Base-by-base conservation (phyloP, 2,113 vertebrate species). In the Lynx canadensis region DNA sequence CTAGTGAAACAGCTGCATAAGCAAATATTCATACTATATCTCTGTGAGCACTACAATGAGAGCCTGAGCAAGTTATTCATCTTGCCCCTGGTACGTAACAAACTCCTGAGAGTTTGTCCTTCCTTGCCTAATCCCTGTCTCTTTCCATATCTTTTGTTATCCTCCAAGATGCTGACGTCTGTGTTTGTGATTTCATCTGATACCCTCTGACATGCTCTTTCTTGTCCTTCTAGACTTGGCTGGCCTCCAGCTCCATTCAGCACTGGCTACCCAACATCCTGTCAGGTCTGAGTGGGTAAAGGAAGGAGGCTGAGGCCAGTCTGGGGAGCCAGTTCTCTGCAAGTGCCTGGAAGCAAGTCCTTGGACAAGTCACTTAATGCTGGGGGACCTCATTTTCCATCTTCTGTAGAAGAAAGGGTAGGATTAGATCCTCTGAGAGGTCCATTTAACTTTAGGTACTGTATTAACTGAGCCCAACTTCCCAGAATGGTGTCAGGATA, bases 31-130 rank as follows among this genome's bases (percentile, higher is more conserved):
- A 3, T 7, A 5, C 25, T 27, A 0, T 29, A 8, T 36, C 55
- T n/a, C 1, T 0, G 0, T 23, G 18, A 78, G 13, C 27, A 15
- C 38, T 31, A 13, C 13, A 5, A 1, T 1, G 7, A 25, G 6
- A 2, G 11, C 38, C 29, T 0, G 2, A 36, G 14, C 41, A 27
- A 76, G 76, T 41, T 3, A 13, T 7, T 63, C 15, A 12, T 3
- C 19, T 3, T 38, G 86, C 18, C 81, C 45, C 69, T 45, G 66
- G 66, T 6, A 1, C n/a, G 7, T 27, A 36, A 55, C 11, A 36
- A 45, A 11, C 91, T 94, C 41, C 19, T 1, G 3, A 79, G 19
- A 7, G 38, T 71, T 21, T 36, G 41, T 29, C 63, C 27, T 85
- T 89, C 52, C 45, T 71, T 50, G 73, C 52, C 48, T n/a, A 76